These are phyloP conservation scores for Tricholauxania praeusta DNA, from an alignment of 2,888 invertebrate genomes.

Conservation along the genomic window DNA sequence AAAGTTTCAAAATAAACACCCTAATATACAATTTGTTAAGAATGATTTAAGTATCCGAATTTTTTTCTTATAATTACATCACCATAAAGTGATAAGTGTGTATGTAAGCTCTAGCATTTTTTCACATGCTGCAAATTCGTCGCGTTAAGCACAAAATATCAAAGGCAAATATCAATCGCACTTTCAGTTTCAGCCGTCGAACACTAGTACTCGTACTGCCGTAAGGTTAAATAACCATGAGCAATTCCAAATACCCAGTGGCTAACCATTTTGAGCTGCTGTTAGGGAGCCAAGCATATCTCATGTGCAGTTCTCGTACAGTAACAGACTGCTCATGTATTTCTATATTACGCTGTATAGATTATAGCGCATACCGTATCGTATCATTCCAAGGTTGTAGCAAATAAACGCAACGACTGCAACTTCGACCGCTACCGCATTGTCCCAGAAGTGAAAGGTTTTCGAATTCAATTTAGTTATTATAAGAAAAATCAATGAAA, in stretches of 20 bases:
- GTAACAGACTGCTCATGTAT: constrained; percentile 5
- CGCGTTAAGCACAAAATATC: not conserved
- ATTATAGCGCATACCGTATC: constrained; percentile 5
- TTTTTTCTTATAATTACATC: too few relatives aligned
- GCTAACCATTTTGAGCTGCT: constrained; percentile 11
- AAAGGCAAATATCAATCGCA: constrained; percentile 16
- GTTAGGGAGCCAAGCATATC: not conserved
- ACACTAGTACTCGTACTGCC: not conserved
- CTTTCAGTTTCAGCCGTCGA: not conserved
- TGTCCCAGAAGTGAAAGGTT: constrained; percentile 54
- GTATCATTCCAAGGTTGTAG: constrained; percentile 54
- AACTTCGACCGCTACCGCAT: constrained; percentile 11
- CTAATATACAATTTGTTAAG: too few relatives aligned
- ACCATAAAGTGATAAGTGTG: too few relatives aligned
- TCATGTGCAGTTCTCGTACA: not conserved
- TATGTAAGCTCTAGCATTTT: not conserved
- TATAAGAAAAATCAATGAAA: too few relatives aligned
- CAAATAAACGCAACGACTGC: constrained; percentile 34
- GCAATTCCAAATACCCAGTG: not conserved
- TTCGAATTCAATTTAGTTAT: constrained; percentile 37
- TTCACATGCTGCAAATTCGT: not conserved
- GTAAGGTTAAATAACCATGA: not conserved
- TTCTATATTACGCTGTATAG: not conserved
- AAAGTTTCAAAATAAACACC: too few relatives aligned
- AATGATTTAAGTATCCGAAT: too few relatives aligned